These are phyloP conservation scores for Orientallactaga sibirica DNA, from an alignment of 2,797 vertebrate genomes.

Conservation along the genomic window DNA sequence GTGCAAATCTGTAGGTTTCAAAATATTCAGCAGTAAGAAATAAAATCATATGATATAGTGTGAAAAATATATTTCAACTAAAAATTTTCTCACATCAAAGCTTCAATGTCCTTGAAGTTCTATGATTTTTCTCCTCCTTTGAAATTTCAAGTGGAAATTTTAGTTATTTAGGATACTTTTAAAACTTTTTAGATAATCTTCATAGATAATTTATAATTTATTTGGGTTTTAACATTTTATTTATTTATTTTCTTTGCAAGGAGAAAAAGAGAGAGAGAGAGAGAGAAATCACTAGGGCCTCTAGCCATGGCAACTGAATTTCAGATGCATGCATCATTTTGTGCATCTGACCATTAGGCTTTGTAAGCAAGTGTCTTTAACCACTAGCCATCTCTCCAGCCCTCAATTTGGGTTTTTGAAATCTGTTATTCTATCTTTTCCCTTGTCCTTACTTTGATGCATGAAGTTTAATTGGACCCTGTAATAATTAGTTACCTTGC, in stretches of 20 bases:
- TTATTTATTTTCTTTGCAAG: background rate
- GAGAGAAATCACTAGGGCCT: too few species aligned
- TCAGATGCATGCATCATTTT: too few species aligned
- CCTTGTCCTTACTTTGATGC: background rate
- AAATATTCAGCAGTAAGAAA: background rate
- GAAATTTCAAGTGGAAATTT: background rate
- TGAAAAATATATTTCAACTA: slow-evolving; percentile 36
- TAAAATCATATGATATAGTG: background rate
- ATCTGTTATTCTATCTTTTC: background rate
- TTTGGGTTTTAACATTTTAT: too few species aligned
- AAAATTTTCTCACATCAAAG: background rate
- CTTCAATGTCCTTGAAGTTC: background rate
- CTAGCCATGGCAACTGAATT: too few species aligned
- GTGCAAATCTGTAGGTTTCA: background rate
- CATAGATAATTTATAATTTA: too few species aligned
- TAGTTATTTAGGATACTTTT: slow-evolving; percentile 15
- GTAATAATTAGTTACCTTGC: background rate
- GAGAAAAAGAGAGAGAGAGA: background rate
- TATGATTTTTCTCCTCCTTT: background rate
- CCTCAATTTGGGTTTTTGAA: background rate
- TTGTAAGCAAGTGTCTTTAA: too few species aligned
- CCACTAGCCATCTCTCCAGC: too few species aligned
- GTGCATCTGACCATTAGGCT: too few species aligned
- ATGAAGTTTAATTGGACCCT: background rate
- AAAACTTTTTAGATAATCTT: background rate